phyloP scores from a whole-genome alignment of 1,140 invertebrate species.

The Ips typographus region DNA sequence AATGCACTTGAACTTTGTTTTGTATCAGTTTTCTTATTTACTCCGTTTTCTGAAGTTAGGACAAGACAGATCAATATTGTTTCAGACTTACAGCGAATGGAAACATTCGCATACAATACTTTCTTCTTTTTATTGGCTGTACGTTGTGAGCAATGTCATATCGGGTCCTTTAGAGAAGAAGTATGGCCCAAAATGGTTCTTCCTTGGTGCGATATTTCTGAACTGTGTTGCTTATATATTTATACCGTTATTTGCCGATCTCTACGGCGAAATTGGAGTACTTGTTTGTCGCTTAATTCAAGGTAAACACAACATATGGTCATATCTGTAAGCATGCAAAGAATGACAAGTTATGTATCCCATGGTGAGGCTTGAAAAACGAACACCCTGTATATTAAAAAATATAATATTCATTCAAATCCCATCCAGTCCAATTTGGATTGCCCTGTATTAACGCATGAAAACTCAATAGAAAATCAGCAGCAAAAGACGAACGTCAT shows the following conservation, averaged over 20 bases:
- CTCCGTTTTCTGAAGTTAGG: too few relatives aligned
- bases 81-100: constrained; percentile 35
- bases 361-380: too few relatives aligned
- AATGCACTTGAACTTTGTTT: too few relatives aligned
- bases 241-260: constrained; percentile 39
- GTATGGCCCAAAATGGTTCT: constrained; percentile 63
- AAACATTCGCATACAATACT: constrained; percentile 50
- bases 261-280: constrained; percentile 34
- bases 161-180: constrained; percentile 66
- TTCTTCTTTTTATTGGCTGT: constrained; percentile 68
- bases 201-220: constrained; percentile 60
- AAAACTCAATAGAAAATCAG: too few relatives aligned
- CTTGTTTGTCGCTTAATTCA: constrained; percentile 29
- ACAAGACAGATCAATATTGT: not conserved
- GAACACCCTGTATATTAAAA: too few relatives aligned
- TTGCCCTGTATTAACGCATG: too few relatives aligned
- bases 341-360: too few relatives aligned
- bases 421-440: too few relatives aligned
- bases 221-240: constrained; percentile 56
- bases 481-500: too few relatives aligned
- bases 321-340: too few relatives aligned
- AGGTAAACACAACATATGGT: not conserved
- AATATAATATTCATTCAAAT: too few relatives aligned
- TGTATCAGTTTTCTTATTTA: too few relatives aligned
- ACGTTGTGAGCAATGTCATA: constrained; percentile 60